phyloP scores from a whole-genome alignment of 2,113 vertebrate species.

The Prionailurus bengalensis region DNA sequence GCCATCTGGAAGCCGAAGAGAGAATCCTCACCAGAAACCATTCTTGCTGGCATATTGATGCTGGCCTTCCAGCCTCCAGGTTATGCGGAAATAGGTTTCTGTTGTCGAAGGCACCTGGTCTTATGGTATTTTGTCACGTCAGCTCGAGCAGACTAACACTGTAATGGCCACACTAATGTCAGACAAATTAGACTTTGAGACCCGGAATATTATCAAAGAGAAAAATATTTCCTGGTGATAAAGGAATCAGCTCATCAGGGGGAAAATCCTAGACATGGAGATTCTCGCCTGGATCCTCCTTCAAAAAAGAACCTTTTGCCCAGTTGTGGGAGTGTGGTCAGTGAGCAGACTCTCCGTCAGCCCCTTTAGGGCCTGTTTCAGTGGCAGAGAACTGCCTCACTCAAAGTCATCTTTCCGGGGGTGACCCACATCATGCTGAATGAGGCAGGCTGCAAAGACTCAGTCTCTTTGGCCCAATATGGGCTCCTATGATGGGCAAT shows the following conservation, averaged over 20 bases:
- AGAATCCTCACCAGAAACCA: neutral
- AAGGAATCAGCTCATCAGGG: neutral
- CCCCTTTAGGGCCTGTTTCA: neutral
- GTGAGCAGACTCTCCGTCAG: neutral
- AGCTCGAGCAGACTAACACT: neutral
- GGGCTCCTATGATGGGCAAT: fast-evolving
- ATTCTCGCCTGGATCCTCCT: neutral
- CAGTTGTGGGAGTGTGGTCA: neutral
- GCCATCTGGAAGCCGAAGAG: neutral
- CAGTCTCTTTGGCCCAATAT: fast-evolving
- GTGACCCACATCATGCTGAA: neutral
- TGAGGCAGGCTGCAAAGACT: neutral
- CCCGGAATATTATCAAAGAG: neutral
- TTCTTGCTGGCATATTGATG: neutral
- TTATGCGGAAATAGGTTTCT: too few relatives aligned
- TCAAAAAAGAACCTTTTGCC: neutral
- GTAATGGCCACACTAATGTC: too few relatives aligned
- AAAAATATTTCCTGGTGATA: neutral
- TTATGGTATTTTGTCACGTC: neutral
- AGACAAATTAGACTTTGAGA: neutral
- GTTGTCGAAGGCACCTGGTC: neutral
- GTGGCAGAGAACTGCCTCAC: neutral
- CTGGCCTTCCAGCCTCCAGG: neutral
- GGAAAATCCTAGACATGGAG: neutral
- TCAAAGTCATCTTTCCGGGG: neutral